phyloP scores from a whole-genome alignment of 2,113 vertebrate species.

The Octodon degus region DNA sequence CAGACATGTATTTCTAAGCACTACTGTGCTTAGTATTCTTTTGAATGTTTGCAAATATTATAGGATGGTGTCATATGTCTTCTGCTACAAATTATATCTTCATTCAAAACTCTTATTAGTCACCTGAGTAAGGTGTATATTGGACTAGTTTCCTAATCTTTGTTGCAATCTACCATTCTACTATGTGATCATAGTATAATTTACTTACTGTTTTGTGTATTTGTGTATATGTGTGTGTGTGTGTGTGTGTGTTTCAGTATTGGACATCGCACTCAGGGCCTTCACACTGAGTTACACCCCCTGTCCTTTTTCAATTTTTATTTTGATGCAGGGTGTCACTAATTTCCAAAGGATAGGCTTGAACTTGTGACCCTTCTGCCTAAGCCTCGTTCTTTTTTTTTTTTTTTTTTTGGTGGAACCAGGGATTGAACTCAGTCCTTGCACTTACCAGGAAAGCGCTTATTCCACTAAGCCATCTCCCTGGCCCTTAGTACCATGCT shows the following conservation, averaged over 20 bases:
- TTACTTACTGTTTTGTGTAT: background rate
- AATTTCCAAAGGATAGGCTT: no score
- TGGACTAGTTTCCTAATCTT: background rate
- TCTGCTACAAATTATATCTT: background rate
- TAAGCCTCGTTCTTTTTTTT: no score
- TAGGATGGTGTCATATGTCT: background rate
- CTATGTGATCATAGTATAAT: background rate
- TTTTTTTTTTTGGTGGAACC: no score
- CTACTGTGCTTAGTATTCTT: background rate
- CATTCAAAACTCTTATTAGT: background rate
- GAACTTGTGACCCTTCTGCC: no score
- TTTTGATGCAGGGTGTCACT: background rate
- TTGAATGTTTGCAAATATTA: background rate
- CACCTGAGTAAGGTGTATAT: background rate
- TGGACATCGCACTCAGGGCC: background rate
- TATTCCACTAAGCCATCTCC: no score
- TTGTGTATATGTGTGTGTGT: background rate
- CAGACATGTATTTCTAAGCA: background rate
- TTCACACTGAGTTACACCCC: background rate
- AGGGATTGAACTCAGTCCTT: no score
- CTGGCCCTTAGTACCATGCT: no score
- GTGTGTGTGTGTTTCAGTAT: background rate
- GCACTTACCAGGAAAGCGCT: no score
- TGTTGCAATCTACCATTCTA: background rate
- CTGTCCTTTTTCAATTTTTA: background rate